Conservation (phyloP, 2,113 vertebrate genomes). For the Plectropomus leopardus region DNA sequence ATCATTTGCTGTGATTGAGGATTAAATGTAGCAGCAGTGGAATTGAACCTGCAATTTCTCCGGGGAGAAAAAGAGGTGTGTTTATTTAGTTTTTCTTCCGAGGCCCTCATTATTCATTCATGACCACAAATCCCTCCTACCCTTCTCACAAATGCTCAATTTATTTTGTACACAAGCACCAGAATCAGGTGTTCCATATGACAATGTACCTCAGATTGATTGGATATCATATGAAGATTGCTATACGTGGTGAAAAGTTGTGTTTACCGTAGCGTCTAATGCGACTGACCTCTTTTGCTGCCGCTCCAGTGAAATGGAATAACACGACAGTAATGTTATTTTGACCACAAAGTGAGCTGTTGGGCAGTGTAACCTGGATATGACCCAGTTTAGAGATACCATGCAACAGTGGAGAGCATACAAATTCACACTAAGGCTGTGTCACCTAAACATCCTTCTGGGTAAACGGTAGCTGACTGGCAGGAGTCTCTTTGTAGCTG, state of each 20-base stretch:
- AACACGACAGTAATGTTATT: constrained; percentile 51
- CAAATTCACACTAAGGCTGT: constrained; percentile 10
- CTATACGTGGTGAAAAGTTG: constrained; percentile 37
- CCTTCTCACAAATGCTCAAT: constrained; percentile 37
- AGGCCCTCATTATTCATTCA: constrained; percentile 65
- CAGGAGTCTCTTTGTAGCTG: constrained; percentile 34
- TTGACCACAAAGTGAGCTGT: constrained; percentile 57
- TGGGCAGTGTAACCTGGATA: constrained; percentile 57
- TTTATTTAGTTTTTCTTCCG: not conserved
- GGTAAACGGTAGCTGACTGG: constrained; percentile 16
- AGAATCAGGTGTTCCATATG: constrained; percentile 51
- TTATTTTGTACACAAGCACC: constrained; percentile 35
- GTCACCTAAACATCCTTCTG: constrained; percentile 42
- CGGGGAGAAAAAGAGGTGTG: constrained; percentile 19
- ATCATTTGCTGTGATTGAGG: constrained; percentile 79
- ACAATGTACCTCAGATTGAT: constrained; percentile 38
- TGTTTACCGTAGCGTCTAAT: constrained; percentile 59
- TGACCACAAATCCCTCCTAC: constrained; percentile 35
- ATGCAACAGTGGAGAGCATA: constrained; percentile 8
- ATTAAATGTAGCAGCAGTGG: constrained; percentile 76
- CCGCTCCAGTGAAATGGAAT: constrained; percentile 55
- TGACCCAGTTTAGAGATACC: constrained; percentile 56
- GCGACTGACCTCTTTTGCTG: constrained; percentile 53
- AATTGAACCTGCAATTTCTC: constrained; percentile 69
- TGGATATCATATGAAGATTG: constrained; percentile 47